Evolutionary conservation across 2,113 vertebrate species (phyloP), one percentile per base, ranked within the genome.

Genomic region (Phocoena phocoena): DNA sequence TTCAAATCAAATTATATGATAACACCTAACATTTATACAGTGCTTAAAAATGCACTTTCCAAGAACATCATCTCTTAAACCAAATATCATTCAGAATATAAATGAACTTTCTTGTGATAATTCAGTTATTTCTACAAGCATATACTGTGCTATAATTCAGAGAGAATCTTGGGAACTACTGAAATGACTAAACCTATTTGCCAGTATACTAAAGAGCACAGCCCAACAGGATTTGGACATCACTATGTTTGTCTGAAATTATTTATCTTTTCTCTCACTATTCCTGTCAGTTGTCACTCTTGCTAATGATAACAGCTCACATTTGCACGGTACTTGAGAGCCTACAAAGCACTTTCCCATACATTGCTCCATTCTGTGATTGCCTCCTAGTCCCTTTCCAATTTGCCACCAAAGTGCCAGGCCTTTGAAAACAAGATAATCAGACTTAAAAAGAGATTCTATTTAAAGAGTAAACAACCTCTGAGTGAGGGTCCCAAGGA

Each of bases 361-460:
- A 13, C 6, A 11, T 18, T 25, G 82, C 60, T 83, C 47, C 36
- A 60, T 36, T 58, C 8, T 33, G 33, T 74, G 88, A 71, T 15
- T 47, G 21, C 38, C 58, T 90, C 15, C 3, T 9, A 62, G 63
- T 67, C 55, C 67, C 68, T 96, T 93, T 65, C 83, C 53, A 89
- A 93, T 95, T 96, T 95, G 73, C 76, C 92, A 87, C 65, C 79
- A 28, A 96, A 83, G 63, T 96, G 87, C 53, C 67, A 96, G 73
- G 68, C 3, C 82, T 97, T 94, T 96, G 92, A 89, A 97, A 93
- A 96, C 50, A 67, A 79, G 62, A 87, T 80, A 91, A 91, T 87
- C 62, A 89, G 97, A 96, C 87, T 93, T 91, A 93, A 68, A 95
- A 95, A 91, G 55, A 92, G 60, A 92, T 83, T 90, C 79, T 95